A percentile compares a stretch with the other conserved stretches of the same genome.
Conservation (phyloP, 1,140 invertebrate genomes). For the Dendroctonus ponderosae region DNA sequence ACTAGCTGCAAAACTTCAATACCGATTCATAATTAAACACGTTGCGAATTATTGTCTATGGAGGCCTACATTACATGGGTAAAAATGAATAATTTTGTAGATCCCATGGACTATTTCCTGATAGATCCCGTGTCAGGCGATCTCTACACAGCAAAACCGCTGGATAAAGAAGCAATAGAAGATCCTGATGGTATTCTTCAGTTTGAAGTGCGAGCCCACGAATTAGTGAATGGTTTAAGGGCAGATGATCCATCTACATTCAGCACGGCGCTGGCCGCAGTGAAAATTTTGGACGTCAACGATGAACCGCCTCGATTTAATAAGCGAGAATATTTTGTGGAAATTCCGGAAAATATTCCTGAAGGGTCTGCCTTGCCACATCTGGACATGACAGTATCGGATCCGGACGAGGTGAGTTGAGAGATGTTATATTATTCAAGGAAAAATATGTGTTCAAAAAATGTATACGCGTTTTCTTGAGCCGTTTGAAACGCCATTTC, state of each 20-base stretch:
- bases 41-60: background rate
- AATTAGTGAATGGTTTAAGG: conserved; percentile 70
- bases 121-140: conserved; percentile 76
- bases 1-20: no score
- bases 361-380: conserved; percentile 77
- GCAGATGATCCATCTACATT: conserved; percentile 66
- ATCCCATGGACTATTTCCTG: conserved; percentile 84
- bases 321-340: conserved; percentile 74
- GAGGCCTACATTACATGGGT: background rate
- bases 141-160: conserved; percentile 75
- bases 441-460: no score
- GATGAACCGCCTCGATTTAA: conserved; percentile 88
- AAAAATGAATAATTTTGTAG: conserved; percentile 52
- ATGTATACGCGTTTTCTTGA: no score
- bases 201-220: conserved; percentile 69
- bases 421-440: no score
- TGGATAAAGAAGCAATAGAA: conserved; percentile 78
- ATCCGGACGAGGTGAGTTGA: conserved; percentile 75
- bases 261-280: conserved; percentile 68
- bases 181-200: conserved; percentile 77
- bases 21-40: conserved; percentile 1
- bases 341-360: conserved; percentile 78
- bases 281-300: conserved; percentile 90
- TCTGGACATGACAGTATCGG: conserved; percentile 81
- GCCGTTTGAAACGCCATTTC: no score